Evolutionary conservation across 2,888 invertebrate species (phyloP).

Genomic region (Macrophya alboannulata): DNA sequence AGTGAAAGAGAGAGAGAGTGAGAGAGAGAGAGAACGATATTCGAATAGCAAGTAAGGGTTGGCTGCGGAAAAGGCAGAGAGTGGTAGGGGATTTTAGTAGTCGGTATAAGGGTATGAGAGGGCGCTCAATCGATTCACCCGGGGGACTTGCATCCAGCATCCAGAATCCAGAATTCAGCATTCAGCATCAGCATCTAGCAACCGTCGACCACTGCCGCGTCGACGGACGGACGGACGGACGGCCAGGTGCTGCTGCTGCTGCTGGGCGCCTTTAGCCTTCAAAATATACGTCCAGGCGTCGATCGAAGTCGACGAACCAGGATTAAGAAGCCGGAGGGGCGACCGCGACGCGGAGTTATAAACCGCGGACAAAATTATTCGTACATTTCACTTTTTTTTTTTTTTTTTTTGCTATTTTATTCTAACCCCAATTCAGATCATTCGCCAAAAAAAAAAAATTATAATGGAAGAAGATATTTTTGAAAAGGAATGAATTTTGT

Average conservation of each 20-base stretch:
- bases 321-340: constrained; percentile 25
- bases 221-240: constrained; percentile 20
- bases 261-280: background rate
- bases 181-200: constrained; percentile 64
- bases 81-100: constrained; percentile 39
- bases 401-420: background rate
- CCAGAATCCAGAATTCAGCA: constrained; percentile 68
- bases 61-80: constrained; percentile 27
- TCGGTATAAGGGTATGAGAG: constrained; percentile 60
- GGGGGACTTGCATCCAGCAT: constrained; percentile 74
- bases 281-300: constrained; percentile 45
- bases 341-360: background rate
- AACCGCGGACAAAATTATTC: background rate
- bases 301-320: constrained; percentile 44
- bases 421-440: too few species aligned
- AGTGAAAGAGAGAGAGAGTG: constrained; percentile 11
- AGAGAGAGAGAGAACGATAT: background rate
- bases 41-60: constrained; percentile 46
- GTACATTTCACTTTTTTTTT: background rate
- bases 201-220: constrained; percentile 30
- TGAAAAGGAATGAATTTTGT: too few species aligned
- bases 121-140: constrained; percentile 77
- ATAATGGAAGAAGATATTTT: too few species aligned
- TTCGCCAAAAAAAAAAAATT: too few species aligned
- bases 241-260: constrained; percentile 40